Base-by-base conservation (phyloP, 2,113 vertebrate genomes). In the Sminthopsis crassicaudata region DNA sequence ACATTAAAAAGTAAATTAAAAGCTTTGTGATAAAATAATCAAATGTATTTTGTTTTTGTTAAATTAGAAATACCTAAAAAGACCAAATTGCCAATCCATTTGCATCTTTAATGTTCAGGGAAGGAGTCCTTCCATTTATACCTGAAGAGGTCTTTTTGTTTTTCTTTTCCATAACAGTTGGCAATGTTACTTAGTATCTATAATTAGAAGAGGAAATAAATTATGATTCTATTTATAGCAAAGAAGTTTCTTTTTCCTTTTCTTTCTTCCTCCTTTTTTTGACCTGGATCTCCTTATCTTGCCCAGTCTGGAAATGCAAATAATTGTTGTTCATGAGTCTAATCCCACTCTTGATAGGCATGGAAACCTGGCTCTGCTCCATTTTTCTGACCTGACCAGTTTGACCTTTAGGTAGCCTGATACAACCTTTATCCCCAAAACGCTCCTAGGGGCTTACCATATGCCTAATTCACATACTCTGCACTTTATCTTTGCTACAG, bases 21-120 rank as follows among this genome's bases (percentile, higher is more conserved):
- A 94, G 55, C 51, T 94, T 96, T 97, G 95, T 96, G 76, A 96
- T 95, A 95, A 96, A 93, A 96, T 95, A 96, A 96, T 96, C 92
- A 94, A 26, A 92, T 46, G 27, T 26, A 36, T 96, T 97, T 57
- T 57, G 55, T 11, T 57, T 94, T 94, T 94, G 52, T 95, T 97
- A 94, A 96, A 14, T 76, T 76, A 76, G 36, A 76, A 19, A n/a
- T 76, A 76, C 16, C 36, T 76, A 4, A 76, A 76, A 76, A 76
- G 95, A 97, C 95, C 52, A 95, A 97, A 92, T 90, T 96, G 46
- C 91, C 96, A 96, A 96, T 93, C 67, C 95, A 95, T 94, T 97
- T 97, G 67, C 67, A 94, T 95, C 90, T 94, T 93, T 97, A 93
- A 96, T 93, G 50, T 27, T 96, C 10, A 53, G 76, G 91, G 55